Evolutionary conservation across 2,113 vertebrate species (phyloP), one percentile per base, ranked within the genome.

Genomic region (Cichladusa arquata): DNA sequence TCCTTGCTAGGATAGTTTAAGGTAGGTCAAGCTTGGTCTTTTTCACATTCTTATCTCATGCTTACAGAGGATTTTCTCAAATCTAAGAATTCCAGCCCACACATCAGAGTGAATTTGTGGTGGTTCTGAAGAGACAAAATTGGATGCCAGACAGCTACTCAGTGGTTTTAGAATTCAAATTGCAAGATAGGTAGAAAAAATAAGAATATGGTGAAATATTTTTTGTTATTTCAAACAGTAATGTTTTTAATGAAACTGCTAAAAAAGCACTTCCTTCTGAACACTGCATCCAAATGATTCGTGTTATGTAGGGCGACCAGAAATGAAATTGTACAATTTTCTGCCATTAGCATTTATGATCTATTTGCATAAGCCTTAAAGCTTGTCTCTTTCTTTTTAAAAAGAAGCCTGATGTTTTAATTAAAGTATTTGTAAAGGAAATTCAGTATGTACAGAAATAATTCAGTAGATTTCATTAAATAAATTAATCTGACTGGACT

Each of bases 41-140:
- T 88, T 80, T 25, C 78, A 33, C 70, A 26, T 58, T 92, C 54
- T 92, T 91, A 87, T 74, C 80, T 85, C 67, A 51, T 31, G 24
- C 58, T 80, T 82, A 90, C 62, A 92, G 54, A 85, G 29, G 58
- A 65, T 87, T 92, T 90, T 77, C 62, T 82, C 45, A 88, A 94
- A 76, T 45, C 19, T 72, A 82, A 53, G 54, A 89, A 88, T 82
- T 54, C 29, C 54, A 95, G 24, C 58, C 33, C 58, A 69, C 33
- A 29, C 28, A 83, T 48, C 9, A 42, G 34, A 91, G 38, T 38
- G 71, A 89, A 71, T 4, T 62, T 58, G 36, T 82, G 26, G 78
- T 64, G 26, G 47, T 54, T 92, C 54, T 72, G 84, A 88, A 85
- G 71, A 79, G 54, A 62, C 34, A 42, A 12, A 62, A 17, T 73